These are phyloP conservation scores for Fissipunctia ypsillon DNA, from an alignment of 2,888 invertebrate species.

Conservation along the genomic window DNA sequence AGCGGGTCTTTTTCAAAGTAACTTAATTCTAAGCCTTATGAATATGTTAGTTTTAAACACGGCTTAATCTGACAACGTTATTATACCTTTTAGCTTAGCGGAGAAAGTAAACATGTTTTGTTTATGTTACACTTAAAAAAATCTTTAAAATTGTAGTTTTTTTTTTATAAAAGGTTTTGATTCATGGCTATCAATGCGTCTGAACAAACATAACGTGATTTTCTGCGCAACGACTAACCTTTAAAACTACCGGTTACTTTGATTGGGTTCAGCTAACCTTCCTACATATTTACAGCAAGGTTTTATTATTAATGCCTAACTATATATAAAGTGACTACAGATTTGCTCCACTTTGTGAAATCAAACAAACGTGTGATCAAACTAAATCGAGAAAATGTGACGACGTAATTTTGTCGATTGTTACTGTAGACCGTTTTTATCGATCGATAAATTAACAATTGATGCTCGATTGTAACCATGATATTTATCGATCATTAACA, in stretches of 20 bases:
- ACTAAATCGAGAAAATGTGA: background rate
- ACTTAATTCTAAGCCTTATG: conserved; percentile 49
- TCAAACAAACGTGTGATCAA: background rate
- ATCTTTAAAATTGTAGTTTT: background rate
- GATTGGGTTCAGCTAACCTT: background rate
- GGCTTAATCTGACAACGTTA: conserved; percentile 47
- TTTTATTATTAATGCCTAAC: background rate
- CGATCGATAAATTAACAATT: background rate
- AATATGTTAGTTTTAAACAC: conserved; percentile 53
- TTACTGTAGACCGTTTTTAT: background rate
- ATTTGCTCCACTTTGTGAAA: background rate
- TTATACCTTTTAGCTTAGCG: conserved; percentile 28
- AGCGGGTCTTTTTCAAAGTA: conserved; percentile 22
- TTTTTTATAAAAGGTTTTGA: background rate
- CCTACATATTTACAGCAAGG: background rate
- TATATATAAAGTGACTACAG: background rate
- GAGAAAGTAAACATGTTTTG: conserved; percentile 3
- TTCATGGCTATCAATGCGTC: no score
- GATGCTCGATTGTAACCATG: background rate
- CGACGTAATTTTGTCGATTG: background rate
- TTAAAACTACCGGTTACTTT: background rate
- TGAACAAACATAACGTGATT: background rate
- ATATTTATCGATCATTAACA: background rate
- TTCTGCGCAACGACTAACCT: background rate
- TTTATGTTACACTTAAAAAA: conserved; percentile 5